Evolutionary conservation across 1,140 invertebrate species (phyloP), one percentile per base, ranked within the genome.

Genomic region (Trichogramma pretiosum): DNA sequence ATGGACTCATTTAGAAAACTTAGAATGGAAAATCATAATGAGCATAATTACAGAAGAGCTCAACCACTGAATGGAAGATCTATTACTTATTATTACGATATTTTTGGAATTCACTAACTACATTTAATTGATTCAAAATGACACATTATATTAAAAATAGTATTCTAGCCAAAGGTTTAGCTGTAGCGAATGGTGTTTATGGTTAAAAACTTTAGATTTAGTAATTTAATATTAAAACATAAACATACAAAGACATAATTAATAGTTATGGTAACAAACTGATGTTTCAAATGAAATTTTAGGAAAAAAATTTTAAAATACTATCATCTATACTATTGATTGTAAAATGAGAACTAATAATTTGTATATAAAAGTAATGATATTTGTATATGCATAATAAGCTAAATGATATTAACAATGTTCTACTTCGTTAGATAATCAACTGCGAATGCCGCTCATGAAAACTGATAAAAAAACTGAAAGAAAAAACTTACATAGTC

Each of bases 21-120:
- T 3, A 69, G 75, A 36, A 61, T 88, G n/a, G 67, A 73, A 28
- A 78, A 76, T 1, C 68, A 75, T 34, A 70, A 77, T 50, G 78
- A 81, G 22, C 80, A 85, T 56, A 86, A 86, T 58, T 81, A 79
- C 60, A 74, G 84, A 40, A 82, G 82, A 3, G 72, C 79, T 21
- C 83, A 85, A 58, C 77, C 78, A 0, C 66, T 84, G 0, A 76
- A 82, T 22, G 77, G 78, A 52, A 10, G 48, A 30, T 0, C 10
- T 7, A 35, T 46, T 16, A 19, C n/a, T 2, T 45, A 40, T 40
- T 28, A 7, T 11, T 28, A 28, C 11, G 24, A 28, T 11, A 28
- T 28, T 28, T 11, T n/a, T n/a, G n/a, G n/a, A n/a, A n/a, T n/a
- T n/a, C n/a, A n/a, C n/a, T n/a, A n/a, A n/a, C 24, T 28, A 28